Base-by-base conservation (phyloP, 37 sponge, comb jelly and placozoan genomes). In the Axinella damicornis region DNA sequence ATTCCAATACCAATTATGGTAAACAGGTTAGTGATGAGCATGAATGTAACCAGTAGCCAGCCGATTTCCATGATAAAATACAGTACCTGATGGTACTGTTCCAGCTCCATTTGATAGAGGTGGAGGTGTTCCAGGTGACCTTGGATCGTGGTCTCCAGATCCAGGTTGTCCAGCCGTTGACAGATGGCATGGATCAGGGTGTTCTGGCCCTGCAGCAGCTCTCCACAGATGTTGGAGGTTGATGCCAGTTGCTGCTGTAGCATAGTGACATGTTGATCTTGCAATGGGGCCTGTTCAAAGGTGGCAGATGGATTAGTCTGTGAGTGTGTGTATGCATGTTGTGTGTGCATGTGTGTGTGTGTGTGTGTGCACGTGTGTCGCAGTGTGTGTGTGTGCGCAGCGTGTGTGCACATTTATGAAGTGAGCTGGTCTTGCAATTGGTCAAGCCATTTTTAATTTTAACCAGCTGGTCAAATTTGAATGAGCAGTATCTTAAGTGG, bases 151-250 rank as follows among this genome's bases (percentile, higher is more conserved):
- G 63, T 62, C 5, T 57, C 56, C 0, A 33, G 41, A 28, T 53
- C 55, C 16, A 71, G 61, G 30, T 57, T 30, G 30, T 84, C 68
- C 18, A 83, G 40, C 0, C 55, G 63, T 28, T 85, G 79, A 54
- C 82, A 83, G 28, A 93, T 33, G 6, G 80, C 59, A 40, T 56
- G 18, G 40, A 93, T 67, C 22, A 93, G 74, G 11, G 39, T 58
- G 59, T 80, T 63, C 74, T 93, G 94, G 32, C 73, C 63, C 5
- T 77, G 37, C 22, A 89, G 67, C 11, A 93, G 90, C 63, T 93
- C 76, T 59, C 57, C 71, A 64, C 90, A 89, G 90, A 93, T 86
- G 78, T 22, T 61, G 20, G 90, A 79, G 24, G 79, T 89, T 19
- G 65, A 59, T 9, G 75, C 78, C 39, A 93, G 40, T 69, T 86